phyloP scores from a whole-genome alignment of 2,888 invertebrate genomes.

The Scaptomyza polygonia region DNA sequence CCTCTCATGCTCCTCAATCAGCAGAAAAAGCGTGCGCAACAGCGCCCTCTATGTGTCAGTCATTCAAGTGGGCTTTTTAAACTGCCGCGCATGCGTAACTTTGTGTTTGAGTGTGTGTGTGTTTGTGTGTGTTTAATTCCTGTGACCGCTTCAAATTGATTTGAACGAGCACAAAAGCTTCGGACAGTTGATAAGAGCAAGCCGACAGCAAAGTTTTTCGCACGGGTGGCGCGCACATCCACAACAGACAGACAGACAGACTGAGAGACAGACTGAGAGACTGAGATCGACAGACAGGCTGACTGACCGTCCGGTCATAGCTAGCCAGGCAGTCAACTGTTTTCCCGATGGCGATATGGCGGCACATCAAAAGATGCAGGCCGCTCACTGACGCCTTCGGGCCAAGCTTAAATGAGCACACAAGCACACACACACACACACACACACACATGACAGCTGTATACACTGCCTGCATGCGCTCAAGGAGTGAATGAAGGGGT shows the following conservation, averaged over 20 bases:
- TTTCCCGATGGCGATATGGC: conserved; percentile 40
- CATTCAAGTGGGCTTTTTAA: conserved; percentile 42
- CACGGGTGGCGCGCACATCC: conserved; percentile 66
- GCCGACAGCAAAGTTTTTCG: conserved; percentile 62
- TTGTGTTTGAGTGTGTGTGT: conserved; percentile 29
- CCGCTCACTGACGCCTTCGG: conserved; percentile 53
- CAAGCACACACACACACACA: conserved; percentile 51
- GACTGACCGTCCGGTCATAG: conserved; percentile 5
- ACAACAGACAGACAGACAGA: conserved; percentile 9
- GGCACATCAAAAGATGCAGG: conserved; percentile 65
- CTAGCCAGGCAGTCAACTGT: conserved; percentile 4
- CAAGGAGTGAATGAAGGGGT: neutral
- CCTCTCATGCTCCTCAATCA: conserved; percentile 2
- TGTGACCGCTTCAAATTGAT: conserved; percentile 71
- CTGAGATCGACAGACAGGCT: neutral
- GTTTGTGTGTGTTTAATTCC: conserved; percentile 31
- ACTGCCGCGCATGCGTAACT: conserved; percentile 57
- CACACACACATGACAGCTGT: conserved; percentile 19
- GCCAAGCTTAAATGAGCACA: conserved; percentile 57
- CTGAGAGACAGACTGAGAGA: conserved; percentile 2
- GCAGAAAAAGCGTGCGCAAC: conserved; percentile 14
- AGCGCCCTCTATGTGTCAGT: conserved; percentile 69
- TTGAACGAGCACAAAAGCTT: conserved; percentile 70
- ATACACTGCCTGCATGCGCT: neutral
- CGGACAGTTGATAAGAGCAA: conserved; percentile 69